Conservation (phyloP, 2,797 vertebrate species). For the Poeciliopsis paucimaculata region DNA sequence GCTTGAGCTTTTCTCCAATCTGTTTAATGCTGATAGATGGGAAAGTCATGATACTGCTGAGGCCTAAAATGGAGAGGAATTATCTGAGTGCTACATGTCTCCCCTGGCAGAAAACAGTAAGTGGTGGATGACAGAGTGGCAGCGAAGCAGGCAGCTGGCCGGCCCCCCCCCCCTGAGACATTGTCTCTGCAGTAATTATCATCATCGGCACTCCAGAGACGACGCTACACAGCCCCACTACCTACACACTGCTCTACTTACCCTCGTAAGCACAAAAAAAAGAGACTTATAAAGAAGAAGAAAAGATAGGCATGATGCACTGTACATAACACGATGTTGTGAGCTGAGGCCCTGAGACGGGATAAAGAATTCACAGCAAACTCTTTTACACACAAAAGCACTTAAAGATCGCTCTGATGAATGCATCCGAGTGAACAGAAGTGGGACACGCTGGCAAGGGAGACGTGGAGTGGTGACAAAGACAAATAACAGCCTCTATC, state of each 20-base stretch:
- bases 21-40: constrained; percentile 15
- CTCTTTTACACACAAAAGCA: constrained; percentile 71
- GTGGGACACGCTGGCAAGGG: constrained; percentile 14
- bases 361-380: constrained; percentile 62
- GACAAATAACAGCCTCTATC: constrained; percentile 39
- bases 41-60: constrained; percentile 20
- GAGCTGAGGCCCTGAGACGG: constrained; percentile 32
- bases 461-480: constrained; percentile 26
- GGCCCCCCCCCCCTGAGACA: constrained; percentile 59
- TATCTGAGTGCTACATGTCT: constrained; percentile 37
- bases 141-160: constrained; percentile 59
- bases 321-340: constrained; percentile 42
- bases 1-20: constrained; percentile 15
- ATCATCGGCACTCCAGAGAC: constrained; percentile 76
- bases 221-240: constrained; percentile 40
- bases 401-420: constrained; percentile 51
- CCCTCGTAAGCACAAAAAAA: constrained; percentile 40
- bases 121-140: constrained; percentile 42
- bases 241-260: constrained; percentile 62
- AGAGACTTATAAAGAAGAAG: not conserved
- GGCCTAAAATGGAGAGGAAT: constrained; percentile 42
- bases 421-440: constrained; percentile 44
- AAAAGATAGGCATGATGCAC: constrained; percentile 17
- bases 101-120: constrained; percentile 52
- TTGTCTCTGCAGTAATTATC: constrained; percentile 82